Conservation (phyloP, 2,797 vertebrate species). For the Hypotaenidia okinawae region DNA sequence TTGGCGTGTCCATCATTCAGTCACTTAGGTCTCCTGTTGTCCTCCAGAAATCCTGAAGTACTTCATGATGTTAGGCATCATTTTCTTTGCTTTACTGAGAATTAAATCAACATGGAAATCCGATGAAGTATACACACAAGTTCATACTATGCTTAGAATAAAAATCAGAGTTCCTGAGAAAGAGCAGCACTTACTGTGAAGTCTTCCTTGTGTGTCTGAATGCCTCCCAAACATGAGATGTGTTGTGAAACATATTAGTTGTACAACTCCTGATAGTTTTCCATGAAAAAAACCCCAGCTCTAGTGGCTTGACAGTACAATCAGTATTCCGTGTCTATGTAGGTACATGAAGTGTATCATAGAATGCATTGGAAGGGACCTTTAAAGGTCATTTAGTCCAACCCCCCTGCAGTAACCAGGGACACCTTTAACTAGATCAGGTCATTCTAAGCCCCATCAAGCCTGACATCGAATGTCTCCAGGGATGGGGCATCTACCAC, state of each 20-base stretch:
- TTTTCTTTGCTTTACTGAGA: neutral
- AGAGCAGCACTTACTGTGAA: neutral
- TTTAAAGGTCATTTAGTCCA: too few species aligned
- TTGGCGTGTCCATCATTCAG: neutral
- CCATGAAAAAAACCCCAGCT: neutral
- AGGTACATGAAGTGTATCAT: neutral
- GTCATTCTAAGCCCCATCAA: too few species aligned
- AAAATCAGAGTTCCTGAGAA: neutral
- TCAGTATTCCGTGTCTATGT: fast-evolving
- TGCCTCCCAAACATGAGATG: neutral
- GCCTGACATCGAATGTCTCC: too few species aligned
- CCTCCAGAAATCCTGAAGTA: neutral
- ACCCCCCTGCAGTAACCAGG: too few species aligned
- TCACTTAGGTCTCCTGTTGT: neutral
- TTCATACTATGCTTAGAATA: neutral
- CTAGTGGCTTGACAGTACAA: neutral
- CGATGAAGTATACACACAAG: neutral
- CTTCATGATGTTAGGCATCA: neutral
- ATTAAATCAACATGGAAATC: neutral
- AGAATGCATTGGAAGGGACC: too few species aligned
- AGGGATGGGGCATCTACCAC: too few species aligned
- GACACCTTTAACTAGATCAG: too few species aligned
- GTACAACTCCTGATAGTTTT: neutral
- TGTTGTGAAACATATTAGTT: neutral
- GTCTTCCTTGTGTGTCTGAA: neutral